Evolutionary conservation across 2,888 invertebrate genomes (phyloP).

Genomic region (Eristalis tenax): DNA sequence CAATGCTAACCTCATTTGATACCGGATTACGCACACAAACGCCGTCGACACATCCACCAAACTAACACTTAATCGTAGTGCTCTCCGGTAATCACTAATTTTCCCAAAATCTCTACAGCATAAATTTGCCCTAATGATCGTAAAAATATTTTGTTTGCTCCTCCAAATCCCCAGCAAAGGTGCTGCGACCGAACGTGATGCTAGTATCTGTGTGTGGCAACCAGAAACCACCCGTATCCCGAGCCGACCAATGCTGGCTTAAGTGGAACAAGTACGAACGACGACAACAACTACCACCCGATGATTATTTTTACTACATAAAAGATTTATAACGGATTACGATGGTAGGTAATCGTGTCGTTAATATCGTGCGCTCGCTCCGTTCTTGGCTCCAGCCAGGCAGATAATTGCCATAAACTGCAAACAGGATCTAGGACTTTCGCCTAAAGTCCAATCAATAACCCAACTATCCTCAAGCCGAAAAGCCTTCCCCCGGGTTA

Average conservation of each 20-base stretch:
- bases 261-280: background rate
- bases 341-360: slow-evolving; percentile 44
- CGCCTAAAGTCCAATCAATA: slow-evolving; percentile 46
- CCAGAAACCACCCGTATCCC: slow-evolving; percentile 11
- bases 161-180: slow-evolving; percentile 43
- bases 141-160: slow-evolving; percentile 60
- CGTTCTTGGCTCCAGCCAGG: slow-evolving; percentile 1
- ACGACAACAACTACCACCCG: slow-evolving; percentile 39
- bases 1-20: slow-evolving; percentile 23
- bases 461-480: slow-evolving; percentile 26
- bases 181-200: slow-evolving; percentile 30
- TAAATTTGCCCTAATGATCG: slow-evolving; percentile 62
- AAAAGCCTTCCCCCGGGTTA: slow-evolving; percentile 29
- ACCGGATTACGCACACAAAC: background rate
- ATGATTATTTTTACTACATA: slow-evolving; percentile 50
- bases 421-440: slow-evolving; percentile 24
- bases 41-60: background rate
- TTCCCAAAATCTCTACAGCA: slow-evolving; percentile 56
- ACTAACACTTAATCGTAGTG: slow-evolving; percentile 5
- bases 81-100: slow-evolving; percentile 50
- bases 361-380: slow-evolving; percentile 32
- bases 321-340: slow-evolving; percentile 65
- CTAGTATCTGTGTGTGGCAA: slow-evolving; percentile 25
- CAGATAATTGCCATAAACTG: slow-evolving; percentile 59
- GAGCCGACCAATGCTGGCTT: no score